Conservation (phyloP, 2,888 invertebrate species). For the Bhutanitis thaidina region DNA sequence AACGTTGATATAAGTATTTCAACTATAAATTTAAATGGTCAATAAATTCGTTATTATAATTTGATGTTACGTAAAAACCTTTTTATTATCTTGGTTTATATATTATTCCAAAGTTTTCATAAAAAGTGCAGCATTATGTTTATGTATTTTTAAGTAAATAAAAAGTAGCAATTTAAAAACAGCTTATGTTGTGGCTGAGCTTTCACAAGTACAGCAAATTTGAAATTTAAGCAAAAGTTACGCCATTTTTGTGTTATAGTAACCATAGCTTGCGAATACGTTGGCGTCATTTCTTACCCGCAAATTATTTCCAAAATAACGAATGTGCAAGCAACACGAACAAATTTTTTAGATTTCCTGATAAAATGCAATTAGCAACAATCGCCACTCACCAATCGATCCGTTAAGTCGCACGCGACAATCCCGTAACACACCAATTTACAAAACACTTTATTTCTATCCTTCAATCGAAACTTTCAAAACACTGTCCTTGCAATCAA, state of each 20-base stretch:
- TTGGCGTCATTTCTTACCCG: background rate
- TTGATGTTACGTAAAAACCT: too few species aligned
- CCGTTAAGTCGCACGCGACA: conserved; percentile 43
- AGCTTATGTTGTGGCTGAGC: too few species aligned
- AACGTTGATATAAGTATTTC: too few species aligned
- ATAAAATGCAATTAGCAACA: conserved; percentile 16
- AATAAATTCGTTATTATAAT: too few species aligned
- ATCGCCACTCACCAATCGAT: conserved; percentile 26
- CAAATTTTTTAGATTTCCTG: conserved; percentile 16
- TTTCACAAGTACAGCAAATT: too few species aligned
- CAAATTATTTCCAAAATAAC: background rate
- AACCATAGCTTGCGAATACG: background rate
- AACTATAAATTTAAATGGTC: too few species aligned
- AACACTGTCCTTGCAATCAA: conserved; percentile 55
- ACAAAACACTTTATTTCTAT: conserved; percentile 42
- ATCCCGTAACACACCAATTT: conserved; percentile 58
- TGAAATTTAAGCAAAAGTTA: background rate
- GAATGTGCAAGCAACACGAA: conserved; percentile 3
- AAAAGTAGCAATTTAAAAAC: too few species aligned
- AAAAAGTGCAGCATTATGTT: too few species aligned
- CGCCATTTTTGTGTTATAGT: background rate
- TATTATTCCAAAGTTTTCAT: too few species aligned
- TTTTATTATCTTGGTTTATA: too few species aligned
- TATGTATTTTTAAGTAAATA: too few species aligned
- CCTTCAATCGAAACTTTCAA: conserved; percentile 46